These are phyloP conservation scores for Procambarus clarkii DNA, from an alignment of 1,140 invertebrate species.

Conservation along the genomic window DNA sequence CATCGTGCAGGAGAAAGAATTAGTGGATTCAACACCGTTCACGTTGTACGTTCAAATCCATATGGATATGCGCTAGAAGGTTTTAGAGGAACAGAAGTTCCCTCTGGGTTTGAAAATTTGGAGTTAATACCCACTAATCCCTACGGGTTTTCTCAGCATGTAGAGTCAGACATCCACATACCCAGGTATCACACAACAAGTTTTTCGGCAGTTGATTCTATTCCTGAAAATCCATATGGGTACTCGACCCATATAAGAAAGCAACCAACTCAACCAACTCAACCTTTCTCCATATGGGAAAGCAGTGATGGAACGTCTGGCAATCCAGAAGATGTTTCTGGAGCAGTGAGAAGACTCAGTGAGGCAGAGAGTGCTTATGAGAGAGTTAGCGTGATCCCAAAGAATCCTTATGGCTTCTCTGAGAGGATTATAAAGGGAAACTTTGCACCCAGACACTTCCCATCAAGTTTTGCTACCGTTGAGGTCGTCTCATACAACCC, in stretches of 20 bases:
- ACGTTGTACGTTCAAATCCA: background rate
- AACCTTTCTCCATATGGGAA: background rate
- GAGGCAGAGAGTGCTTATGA: background rate
- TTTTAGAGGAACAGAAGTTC: background rate
- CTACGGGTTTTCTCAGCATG: background rate
- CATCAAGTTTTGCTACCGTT: background rate
- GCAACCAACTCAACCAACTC: too few species aligned
- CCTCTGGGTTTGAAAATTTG: background rate
- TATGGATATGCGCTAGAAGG: background rate
- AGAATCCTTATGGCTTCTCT: background rate
- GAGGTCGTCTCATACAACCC: background rate
- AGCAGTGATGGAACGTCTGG: background rate
- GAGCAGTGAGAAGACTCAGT: background rate
- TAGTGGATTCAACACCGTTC: background rate
- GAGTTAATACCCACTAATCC: background rate
- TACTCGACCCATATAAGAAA: background rate
- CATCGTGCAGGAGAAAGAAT: background rate
- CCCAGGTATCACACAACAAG: background rate
- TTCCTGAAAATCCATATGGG: constrained; percentile 8
- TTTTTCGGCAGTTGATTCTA: constrained; percentile 8
- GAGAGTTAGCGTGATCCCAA: background rate
- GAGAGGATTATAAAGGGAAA: background rate
- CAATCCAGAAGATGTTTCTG: background rate
- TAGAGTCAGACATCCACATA: background rate
- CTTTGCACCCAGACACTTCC: background rate